phyloP scores from a whole-genome alignment of 2,888 invertebrate species.

The Cylloceria caligata region DNA sequence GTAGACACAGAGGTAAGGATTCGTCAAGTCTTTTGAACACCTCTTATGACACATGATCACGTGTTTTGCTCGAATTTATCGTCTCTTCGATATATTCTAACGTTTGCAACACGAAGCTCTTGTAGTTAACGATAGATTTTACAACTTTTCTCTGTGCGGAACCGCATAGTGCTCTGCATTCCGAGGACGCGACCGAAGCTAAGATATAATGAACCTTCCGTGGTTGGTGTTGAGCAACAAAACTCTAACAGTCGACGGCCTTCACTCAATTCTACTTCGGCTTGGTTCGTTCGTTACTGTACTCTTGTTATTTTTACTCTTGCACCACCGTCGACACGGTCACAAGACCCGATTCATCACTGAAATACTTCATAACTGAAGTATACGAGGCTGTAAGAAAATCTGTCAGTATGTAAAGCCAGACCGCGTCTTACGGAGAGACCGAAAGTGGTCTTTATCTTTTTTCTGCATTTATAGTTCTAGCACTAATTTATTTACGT shows the following conservation, averaged over 20 bases:
- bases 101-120: not conserved
- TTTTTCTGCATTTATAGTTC: not conserved
- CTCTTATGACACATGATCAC: slow-evolving; percentile 21
- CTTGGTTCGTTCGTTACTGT: slow-evolving; percentile 38
- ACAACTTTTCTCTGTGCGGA: slow-evolving; percentile 4
- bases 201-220: slow-evolving; percentile 40
- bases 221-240: slow-evolving; percentile 40
- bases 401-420: not conserved
- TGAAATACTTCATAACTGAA: not conserved
- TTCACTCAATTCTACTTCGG: slow-evolving; percentile 47
- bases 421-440: not conserved
- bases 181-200: slow-evolving; percentile 33
- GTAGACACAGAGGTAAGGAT: not conserved
- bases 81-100: not conserved
- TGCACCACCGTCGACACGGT: not conserved
- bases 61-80: slow-evolving; percentile 13
- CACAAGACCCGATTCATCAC: slow-evolving; percentile 5
- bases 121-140: not conserved
- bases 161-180: slow-evolving; percentile 24
- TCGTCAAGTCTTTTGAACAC: not conserved
- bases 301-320: not conserved
- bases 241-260: slow-evolving; percentile 3
- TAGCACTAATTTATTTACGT: not conserved
- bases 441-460: not conserved
- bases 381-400: not conserved